Base-by-base conservation (phyloP, 2,797 vertebrate genomes). In the Selene dorsalis region DNA sequence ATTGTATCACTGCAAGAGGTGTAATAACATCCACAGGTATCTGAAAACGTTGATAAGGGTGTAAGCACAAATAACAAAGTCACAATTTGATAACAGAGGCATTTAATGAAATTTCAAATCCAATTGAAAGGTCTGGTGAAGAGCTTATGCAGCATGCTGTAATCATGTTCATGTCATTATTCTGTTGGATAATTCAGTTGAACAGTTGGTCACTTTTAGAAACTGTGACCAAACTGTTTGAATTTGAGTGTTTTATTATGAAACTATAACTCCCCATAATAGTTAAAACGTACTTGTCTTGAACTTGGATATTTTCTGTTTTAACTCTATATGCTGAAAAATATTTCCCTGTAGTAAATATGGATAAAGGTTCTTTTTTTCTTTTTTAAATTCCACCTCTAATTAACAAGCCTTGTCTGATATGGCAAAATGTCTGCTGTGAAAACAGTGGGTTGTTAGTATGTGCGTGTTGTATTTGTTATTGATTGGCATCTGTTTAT, bases 91-190 rank as follows among this genome's bases (percentile, higher is more conserved):
- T 66, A 74, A 52, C 55, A 16, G 63, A 60, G 45, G 41, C 28
- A 39, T 63, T 35, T 39, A 67, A 85, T 85, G 41, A 79, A 64
- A 71, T 52, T n/a, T 38, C 30, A 62, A 20, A 58, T 62, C 14
- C 24, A 60, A 26, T 59, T 61, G 52, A 69, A 62, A 67, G 24
- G 28, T 78, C 28, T 22, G n/a, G 63, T 30, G 32, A 38, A 43
- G 70, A 69, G 57, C 16, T 67, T 63, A 80, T 61, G 64, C 38
- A 84, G 69, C 43, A 45, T 22, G 41, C 60, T 55, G 45, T 45
- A 75, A 78, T 57, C 0, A 4, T 55, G 13, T 72, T 32, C 24
- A 30, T 55, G 20, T 35, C 24, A 48, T 69, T 59, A 13, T 17
- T 0, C 1, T n/a, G 39, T 43, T 17, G 32, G 52, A 22, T 4